Evolutionary conservation across 2,888 invertebrate species (phyloP), one percentile per base, ranked within the genome.

Genomic region (Lasius platythorax): DNA sequence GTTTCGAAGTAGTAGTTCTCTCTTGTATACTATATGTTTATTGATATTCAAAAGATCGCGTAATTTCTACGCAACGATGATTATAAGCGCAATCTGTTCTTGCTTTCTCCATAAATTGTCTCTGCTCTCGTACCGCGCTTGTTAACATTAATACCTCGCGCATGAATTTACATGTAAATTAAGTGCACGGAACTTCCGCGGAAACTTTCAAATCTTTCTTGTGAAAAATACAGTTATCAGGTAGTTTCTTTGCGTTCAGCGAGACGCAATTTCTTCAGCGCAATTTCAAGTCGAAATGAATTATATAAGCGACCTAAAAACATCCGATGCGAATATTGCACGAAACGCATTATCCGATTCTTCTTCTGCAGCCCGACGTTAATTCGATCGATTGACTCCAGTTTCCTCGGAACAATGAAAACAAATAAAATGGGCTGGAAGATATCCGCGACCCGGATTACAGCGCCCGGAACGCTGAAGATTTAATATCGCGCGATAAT

Each of bases 141-240:
- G 68, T 78, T 78, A 53, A 68, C 67, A 58, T 58, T 28, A 78
- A 8, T 33, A 9, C 23, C 68, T 40, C 68, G 78, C 58, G 78
- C 67, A 78, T 67, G 56, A 78, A 78, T 78, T 68, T 78, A 68
- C 56, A 78, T 68, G 43, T 43, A 78, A 68, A 78, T 78, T 30
- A 68, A 78, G 67, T 43, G 15, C 56, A 30, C n/a, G 78, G 18
- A 50, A 40, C 9, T 28, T 28, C 28, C 5, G 53, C 8, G 56
- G 56, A 43, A 68, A 78, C 43, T 68, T 68, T 78, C 30, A 40
- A 58, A 78, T 68, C 53, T 78, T 68, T 78, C n/a, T 53, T 8
- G 68, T 33, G 68, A 78, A 78, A 68, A 78, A 67, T 58, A 30
- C 23, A 58, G 30, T 23, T 67, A 40, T 18, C 76, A 67, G 9